Evolutionary conservation across 2,113 vertebrate species (phyloP).

Genomic region (Myotis davidii): DNA sequence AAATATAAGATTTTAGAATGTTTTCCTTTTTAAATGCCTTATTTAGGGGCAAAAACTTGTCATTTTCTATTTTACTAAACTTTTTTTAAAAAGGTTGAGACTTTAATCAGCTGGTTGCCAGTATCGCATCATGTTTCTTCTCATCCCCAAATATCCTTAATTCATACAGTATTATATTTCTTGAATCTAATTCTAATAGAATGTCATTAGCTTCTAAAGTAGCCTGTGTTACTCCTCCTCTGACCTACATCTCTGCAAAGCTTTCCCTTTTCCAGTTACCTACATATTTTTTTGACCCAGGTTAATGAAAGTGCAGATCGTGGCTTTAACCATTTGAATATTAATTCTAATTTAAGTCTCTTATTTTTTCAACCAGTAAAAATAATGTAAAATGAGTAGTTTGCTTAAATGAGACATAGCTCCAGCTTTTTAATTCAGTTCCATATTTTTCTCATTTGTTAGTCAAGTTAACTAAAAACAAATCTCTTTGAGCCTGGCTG

Average conservation of each 20-base stretch:
- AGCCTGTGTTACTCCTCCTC: not conserved
- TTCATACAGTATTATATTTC: not conserved
- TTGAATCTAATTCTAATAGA: not conserved
- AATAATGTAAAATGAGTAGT: constrained; percentile 3
- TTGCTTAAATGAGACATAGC: constrained; percentile 22
- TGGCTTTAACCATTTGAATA: not conserved
- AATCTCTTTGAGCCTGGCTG: not conserved
- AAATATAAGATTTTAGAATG: not conserved
- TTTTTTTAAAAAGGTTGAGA: not conserved
- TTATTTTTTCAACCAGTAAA: not conserved
- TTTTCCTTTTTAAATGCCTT: not conserved
- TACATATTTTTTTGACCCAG: not conserved
- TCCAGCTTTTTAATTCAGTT: not conserved
- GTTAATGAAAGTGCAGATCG: not conserved
- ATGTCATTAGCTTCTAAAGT: not conserved
- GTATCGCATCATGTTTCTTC: not conserved
- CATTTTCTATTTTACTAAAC: constrained; percentile 26
- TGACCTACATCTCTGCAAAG: not conserved
- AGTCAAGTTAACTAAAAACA: constrained; percentile 23
- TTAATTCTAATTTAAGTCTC: not conserved
- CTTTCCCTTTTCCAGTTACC: not conserved
- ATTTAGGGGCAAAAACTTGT: not conserved
- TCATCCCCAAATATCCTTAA: not conserved
- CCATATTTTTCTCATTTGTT: constrained; percentile 2
- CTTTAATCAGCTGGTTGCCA: not conserved